These are phyloP conservation scores for Parazoanthus darwini DNA, from an alignment of 92 coral and sea anemone genomes.

Conservation along the genomic window DNA sequence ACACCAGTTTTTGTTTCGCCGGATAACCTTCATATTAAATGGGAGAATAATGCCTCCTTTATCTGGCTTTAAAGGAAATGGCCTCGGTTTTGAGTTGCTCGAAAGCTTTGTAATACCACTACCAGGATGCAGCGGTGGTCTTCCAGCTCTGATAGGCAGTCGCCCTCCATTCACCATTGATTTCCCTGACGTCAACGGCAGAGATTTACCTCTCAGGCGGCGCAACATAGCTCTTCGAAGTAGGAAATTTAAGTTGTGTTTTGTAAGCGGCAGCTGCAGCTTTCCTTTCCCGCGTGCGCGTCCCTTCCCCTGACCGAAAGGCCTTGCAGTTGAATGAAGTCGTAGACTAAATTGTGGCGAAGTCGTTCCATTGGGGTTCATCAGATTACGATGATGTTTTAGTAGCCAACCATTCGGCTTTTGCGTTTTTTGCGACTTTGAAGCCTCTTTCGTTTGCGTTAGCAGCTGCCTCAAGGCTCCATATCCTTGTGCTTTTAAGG, in stretches of 20 bases:
- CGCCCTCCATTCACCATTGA: neutral
- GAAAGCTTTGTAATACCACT: neutral
- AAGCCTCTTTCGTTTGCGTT: neutral
- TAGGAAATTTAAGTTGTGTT: neutral
- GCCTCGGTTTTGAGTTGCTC: neutral
- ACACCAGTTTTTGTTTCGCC: conserved; percentile 50
- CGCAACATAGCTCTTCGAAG: neutral
- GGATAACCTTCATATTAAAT: conserved; percentile 9
- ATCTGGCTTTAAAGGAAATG: conserved; percentile 12
- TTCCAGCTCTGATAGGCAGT: neutral
- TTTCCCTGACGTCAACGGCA: neutral
- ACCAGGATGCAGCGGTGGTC: neutral
- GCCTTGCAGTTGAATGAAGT: neutral
- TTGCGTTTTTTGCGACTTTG: neutral
- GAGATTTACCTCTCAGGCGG: neutral
- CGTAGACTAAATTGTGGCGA: neutral
- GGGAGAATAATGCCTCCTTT: conserved; percentile 28
- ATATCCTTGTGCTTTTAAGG: neutral
- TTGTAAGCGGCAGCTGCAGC: neutral
- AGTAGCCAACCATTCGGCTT: neutral
- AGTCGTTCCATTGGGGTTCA: neutral
- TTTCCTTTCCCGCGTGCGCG: neutral
- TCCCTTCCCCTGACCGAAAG: neutral
- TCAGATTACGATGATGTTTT: neutral
- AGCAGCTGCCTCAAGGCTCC: neutral